A percentile compares a stretch with the other conserved stretches of the same genome.
Conservation (phyloP, 2,888 invertebrate genomes). For the Sinodicranocentrus sp. region DNA sequence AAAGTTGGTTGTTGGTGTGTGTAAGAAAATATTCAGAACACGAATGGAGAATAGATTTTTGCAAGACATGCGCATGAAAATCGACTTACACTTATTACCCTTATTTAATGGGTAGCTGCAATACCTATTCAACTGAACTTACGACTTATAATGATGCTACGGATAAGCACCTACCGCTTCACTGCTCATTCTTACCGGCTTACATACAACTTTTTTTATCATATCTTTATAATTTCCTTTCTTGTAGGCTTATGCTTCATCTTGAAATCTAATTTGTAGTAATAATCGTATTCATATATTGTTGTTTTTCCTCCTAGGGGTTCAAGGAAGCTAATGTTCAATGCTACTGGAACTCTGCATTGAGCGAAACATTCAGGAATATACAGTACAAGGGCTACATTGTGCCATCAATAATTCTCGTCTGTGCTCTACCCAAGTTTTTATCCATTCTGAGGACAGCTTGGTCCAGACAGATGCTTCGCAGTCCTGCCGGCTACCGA, state of each 20-base stretch:
- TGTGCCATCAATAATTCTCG: slow-evolving; percentile 92
- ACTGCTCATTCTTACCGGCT: too few species aligned
- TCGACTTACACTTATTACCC: too few species aligned
- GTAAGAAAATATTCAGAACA: background rate
- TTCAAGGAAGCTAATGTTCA: slow-evolving; percentile 94
- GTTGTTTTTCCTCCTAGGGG: slow-evolving; percentile 82
- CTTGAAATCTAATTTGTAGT: background rate
- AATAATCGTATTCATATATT: slow-evolving; percentile 15
- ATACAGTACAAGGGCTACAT: slow-evolving; percentile 94
- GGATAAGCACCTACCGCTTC: too few species aligned
- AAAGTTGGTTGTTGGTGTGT: background rate
- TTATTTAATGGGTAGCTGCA: too few species aligned
- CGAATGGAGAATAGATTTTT: too few species aligned
- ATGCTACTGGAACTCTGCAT: slow-evolving; percentile 96
- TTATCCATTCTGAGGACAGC: slow-evolving; percentile 92
- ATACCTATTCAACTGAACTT: too few species aligned
- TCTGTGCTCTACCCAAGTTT: slow-evolving; percentile 92
- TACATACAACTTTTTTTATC: too few species aligned
- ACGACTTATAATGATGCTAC: too few species aligned
- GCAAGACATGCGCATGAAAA: too few species aligned
- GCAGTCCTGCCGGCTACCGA: slow-evolving; percentile 93
- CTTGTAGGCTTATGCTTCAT: too few species aligned
- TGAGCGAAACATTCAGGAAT: slow-evolving; percentile 85
- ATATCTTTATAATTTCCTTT: too few species aligned
- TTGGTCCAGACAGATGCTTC: slow-evolving; percentile 93